A percentile compares a stretch with the other conserved stretches of the same genome.
Conservation (phyloP, 64 coral and sea anemone genomes). For the Stylophora pistillata region DNA sequence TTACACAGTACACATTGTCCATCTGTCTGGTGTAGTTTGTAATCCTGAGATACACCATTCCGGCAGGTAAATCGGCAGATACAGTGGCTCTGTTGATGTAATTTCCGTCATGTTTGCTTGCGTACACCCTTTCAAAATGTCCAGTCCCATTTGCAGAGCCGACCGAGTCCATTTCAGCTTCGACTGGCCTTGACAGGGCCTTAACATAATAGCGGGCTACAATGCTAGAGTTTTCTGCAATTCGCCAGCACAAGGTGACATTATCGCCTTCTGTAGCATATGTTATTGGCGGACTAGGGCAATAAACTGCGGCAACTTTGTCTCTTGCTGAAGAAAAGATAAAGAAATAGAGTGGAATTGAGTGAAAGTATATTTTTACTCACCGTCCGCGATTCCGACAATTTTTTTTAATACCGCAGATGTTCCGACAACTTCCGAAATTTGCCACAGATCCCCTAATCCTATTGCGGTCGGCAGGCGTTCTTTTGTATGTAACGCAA, state of each 20-base stretch:
- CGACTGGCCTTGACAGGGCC: constrained; percentile 4
- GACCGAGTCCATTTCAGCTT: background rate
- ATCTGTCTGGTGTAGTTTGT: constrained; percentile 13
- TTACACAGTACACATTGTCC: constrained; percentile 23
- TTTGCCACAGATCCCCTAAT: too few relatives aligned
- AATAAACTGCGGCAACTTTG: background rate
- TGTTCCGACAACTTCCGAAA: too few relatives aligned
- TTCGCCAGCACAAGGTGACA: constrained; percentile 18
- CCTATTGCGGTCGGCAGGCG: too few relatives aligned
- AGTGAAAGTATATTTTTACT: too few relatives aligned
- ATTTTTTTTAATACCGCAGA: too few relatives aligned
- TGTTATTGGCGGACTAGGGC: background rate
- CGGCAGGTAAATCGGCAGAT: background rate
- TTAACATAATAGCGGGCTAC: background rate
- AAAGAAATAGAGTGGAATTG: background rate
- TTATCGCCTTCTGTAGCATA: constrained; percentile 14
- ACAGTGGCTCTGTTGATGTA: background rate
- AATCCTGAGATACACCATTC: background rate
- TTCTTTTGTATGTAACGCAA: too few relatives aligned
- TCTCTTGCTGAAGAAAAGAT: background rate
- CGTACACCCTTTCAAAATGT: background rate
- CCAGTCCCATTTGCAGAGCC: background rate
- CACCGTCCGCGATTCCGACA: too few relatives aligned
- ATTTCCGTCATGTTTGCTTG: background rate
- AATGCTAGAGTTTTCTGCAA: background rate